These are phyloP conservation scores for Apodemia hepburni DNA, from an alignment of 2,888 invertebrate genomes.

Conservation along the genomic window DNA sequence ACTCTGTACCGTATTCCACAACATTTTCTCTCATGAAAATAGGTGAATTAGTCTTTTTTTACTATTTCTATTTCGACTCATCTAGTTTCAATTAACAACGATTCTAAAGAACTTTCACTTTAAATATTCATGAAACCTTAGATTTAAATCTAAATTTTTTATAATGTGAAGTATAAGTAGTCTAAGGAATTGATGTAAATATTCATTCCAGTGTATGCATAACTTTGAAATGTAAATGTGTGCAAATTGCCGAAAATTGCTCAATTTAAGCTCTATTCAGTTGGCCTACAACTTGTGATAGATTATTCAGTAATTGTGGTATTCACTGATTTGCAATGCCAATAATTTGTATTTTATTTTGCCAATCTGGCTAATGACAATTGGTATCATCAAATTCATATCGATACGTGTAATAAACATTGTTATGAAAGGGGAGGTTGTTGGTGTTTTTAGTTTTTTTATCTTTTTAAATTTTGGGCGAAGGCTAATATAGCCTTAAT, in stretches of 20 bases:
- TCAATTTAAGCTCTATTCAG: conserved; percentile 12
- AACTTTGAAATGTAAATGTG: conserved; percentile 10
- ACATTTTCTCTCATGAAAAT: too few species aligned
- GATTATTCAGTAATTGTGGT: conserved; percentile 9
- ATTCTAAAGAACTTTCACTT: too few species aligned
- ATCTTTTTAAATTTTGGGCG: too few species aligned
- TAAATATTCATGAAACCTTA: too few species aligned
- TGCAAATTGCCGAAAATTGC: conserved; percentile 12
- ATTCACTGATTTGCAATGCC: conserved; percentile 8
- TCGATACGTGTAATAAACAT: neutral
- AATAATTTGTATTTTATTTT: conserved; percentile 7
- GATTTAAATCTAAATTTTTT: too few species aligned
- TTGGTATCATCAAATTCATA: neutral
- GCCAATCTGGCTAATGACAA: neutral
- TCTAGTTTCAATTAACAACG: too few species aligned
- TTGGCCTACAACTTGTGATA: conserved; percentile 4
- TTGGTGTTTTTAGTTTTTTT: too few species aligned
- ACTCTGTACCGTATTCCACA: too few species aligned
- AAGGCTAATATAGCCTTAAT: too few species aligned
- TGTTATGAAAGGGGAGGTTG: too few species aligned
- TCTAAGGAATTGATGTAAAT: neutral
- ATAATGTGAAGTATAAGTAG: neutral
- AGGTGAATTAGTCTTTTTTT: too few species aligned
- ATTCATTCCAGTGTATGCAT: neutral
- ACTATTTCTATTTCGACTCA: too few species aligned